Evolutionary conservation across 2,113 vertebrate species (phyloP).

Genomic region (Mesoclemmys tuberculata): DNA sequence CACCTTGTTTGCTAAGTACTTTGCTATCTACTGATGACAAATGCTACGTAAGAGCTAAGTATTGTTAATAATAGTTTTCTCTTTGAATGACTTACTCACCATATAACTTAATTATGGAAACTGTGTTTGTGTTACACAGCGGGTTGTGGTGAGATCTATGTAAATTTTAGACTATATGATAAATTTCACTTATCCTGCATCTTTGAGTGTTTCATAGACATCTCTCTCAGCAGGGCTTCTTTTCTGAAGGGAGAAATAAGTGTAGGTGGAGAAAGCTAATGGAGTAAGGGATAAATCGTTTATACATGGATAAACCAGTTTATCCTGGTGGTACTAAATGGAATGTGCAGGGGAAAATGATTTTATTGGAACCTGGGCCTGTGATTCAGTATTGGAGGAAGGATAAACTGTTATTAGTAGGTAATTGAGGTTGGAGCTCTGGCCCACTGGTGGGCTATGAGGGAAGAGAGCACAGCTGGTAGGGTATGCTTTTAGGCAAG

Average conservation of each 20-base stretch:
- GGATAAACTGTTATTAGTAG: not conserved
- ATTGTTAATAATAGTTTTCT: not conserved
- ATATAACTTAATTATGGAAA: not conserved
- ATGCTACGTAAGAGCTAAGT: not conserved
- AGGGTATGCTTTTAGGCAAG: not conserved
- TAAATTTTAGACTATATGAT: not conserved
- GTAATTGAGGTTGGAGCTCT: not conserved
- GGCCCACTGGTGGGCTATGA: fast-evolving
- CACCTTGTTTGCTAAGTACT: not conserved
- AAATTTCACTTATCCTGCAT: not conserved
- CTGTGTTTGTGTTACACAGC: not conserved
- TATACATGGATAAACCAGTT: no score
- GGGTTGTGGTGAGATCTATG: not conserved
- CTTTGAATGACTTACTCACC: not conserved
- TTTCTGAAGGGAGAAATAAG: constrained; percentile 35
- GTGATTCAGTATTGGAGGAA: not conserved
- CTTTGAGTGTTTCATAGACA: not conserved
- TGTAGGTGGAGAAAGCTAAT: constrained; percentile 11
- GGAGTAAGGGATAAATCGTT: no score
- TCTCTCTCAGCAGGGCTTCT: not conserved
- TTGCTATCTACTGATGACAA: not conserved
- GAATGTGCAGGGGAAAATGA: constrained; percentile 32
- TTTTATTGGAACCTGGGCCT: not conserved
- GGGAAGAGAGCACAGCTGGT: fast-evolving
- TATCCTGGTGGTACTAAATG: not conserved